A percentile compares a stretch with the other conserved stretches of the same genome.
phyloP scores from a whole-genome alignment of 2,797 vertebrate genomes.

The Sebastes trivittatus region DNA sequence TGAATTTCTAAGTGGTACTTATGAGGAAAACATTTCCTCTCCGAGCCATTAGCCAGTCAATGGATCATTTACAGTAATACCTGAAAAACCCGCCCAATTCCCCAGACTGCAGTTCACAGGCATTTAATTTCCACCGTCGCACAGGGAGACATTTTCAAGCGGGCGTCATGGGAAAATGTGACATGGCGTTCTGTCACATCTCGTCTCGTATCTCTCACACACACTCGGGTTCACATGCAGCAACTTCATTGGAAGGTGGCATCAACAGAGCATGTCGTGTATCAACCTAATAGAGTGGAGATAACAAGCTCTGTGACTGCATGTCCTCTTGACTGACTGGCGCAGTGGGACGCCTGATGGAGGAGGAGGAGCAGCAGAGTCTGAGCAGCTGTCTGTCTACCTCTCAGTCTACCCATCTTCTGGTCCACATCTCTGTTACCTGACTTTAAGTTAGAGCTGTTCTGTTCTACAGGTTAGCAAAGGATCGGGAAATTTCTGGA shows the following conservation, averaged over 20 bases:
- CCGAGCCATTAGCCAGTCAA: conserved; percentile 3
- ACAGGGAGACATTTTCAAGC: conserved; percentile 1
- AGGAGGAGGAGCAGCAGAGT: background rate
- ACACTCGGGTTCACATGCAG: background rate
- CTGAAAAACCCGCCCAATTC: background rate
- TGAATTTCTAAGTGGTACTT: background rate
- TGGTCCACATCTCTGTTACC: background rate
- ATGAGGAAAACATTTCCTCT: background rate
- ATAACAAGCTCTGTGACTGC: conserved; percentile 48
- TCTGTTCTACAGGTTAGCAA: background rate
- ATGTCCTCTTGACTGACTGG: conserved; percentile 32
- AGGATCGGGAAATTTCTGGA: accelerated
- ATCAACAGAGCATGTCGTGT: conserved; percentile 25
- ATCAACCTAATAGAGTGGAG: conserved; percentile 48
- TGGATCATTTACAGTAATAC: background rate
- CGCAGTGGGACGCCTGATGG: conserved; percentile 9
- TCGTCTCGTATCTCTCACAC: conserved; percentile 14
- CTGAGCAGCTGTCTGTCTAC: background rate
- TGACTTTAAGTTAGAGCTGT: background rate
- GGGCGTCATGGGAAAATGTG: background rate
- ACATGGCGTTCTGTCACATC: conserved; percentile 33
- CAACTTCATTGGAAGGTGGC: conserved; percentile 2
- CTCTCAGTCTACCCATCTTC: background rate
- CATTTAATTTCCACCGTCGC: conserved; percentile 20
- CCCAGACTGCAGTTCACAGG: conserved; percentile 2